A percentile compares a stretch with the other conserved stretches of the same genome.
Evolutionary conservation across 2,113 vertebrate species (phyloP).

Genomic region (Pithys albifrons): DNA sequence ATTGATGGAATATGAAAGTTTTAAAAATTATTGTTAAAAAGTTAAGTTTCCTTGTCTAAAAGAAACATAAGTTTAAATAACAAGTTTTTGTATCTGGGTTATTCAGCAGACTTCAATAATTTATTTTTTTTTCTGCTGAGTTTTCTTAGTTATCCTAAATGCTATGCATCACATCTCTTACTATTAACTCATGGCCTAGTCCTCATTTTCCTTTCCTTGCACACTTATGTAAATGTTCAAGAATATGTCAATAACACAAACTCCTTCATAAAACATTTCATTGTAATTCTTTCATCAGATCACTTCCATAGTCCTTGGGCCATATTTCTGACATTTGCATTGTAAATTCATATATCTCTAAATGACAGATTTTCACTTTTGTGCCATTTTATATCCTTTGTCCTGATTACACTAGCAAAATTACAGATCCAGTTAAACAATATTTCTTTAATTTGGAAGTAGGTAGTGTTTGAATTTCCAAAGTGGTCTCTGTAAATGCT

Average conservation of each 20-base stretch:
- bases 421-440: conserved; percentile 28
- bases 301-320: neutral
- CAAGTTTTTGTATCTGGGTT: neutral
- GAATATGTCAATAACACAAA: neutral
- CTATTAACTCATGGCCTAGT: neutral
- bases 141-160: neutral
- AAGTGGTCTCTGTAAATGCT: neutral
- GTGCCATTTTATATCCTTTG: neutral
- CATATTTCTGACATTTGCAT: neutral
- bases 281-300: neutral
- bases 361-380: neutral
- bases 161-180: neutral
- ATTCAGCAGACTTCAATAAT: neutral
- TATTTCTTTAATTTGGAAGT: conserved; percentile 30
- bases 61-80: neutral
- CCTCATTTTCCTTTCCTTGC: neutral
- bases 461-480: conserved; percentile 26
- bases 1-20: neutral
- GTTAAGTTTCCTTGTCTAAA: neutral
- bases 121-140: neutral
- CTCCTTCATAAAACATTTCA: neutral
- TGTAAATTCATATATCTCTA: neutral
- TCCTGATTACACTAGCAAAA: conserved; percentile 4
- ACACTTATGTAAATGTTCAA: neutral
- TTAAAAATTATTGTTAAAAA: neutral